Evolutionary conservation across 2,113 vertebrate genomes (phyloP).

Genomic region (Chamaea fasciata): DNA sequence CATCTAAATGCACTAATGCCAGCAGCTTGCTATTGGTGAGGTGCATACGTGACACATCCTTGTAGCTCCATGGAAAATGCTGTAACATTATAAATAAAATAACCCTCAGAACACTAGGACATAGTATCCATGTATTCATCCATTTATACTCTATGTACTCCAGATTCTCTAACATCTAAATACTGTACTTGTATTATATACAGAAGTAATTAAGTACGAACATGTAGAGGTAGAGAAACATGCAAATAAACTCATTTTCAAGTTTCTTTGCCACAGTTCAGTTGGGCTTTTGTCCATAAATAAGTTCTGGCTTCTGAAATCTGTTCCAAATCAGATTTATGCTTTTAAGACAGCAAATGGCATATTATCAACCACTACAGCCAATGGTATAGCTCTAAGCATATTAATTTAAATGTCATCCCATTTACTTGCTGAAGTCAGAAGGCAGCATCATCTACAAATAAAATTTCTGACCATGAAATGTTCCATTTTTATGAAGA

Average conservation of each 20-base stretch:
- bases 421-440: not conserved
- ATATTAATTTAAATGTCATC: not conserved
- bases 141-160: not conserved
- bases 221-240: not conserved
- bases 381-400: not conserved
- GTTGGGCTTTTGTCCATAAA: not conserved
- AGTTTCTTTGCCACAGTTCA: not conserved
- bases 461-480: not conserved
- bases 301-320: not conserved
- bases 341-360: not conserved
- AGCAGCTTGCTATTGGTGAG: not conserved
- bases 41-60: not conserved
- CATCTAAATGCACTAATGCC: not conserved
- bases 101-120: not conserved
- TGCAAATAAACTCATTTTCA: slow-evolving; percentile 23
- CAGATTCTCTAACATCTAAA: not conserved
- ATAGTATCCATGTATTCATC: not conserved
- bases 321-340: not conserved
- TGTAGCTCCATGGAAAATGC: not conserved
- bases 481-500: not conserved
- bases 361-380: not conserved
- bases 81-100: not conserved
- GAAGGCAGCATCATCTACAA: not conserved
- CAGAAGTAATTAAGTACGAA: not conserved
- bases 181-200: not conserved